These are phyloP conservation scores for Lucifuga dentata DNA, from an alignment of 2,113 vertebrate genomes.

Conservation along the genomic window DNA sequence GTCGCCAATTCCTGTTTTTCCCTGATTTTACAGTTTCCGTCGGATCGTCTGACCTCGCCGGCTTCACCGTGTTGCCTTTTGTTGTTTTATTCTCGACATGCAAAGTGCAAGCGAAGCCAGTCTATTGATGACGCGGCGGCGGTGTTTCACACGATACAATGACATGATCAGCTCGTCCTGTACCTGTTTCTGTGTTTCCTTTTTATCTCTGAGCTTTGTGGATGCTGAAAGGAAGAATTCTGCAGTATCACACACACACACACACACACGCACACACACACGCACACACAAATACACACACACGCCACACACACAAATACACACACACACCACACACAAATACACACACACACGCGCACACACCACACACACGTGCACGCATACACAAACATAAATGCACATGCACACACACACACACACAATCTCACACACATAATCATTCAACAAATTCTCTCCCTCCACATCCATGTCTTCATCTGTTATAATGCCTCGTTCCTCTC, in stretches of 20 bases:
- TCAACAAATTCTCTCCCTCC: not conserved
- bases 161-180: not conserved
- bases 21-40: slow-evolving; percentile 17
- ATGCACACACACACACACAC: too few species aligned
- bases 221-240: too few species aligned
- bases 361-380: too few species aligned
- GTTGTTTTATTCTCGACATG: slow-evolving; percentile 12
- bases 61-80: not conserved
- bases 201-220: not conserved
- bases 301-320: too few species aligned
- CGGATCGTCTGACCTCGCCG: not conserved
- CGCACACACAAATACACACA: too few species aligned
- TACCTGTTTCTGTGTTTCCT: not conserved
- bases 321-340: too few species aligned
- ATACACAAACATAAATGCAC: too few species aligned
- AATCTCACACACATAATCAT: too few species aligned
- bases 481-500: too few species aligned
- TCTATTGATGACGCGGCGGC: slow-evolving; percentile 11
- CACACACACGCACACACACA: too few species aligned
- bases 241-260: too few species aligned
- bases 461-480: not conserved
- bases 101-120: slow-evolving; percentile 39
- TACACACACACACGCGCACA: too few species aligned
- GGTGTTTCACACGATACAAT: slow-evolving; percentile 16
- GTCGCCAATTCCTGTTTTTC: not conserved